Evolutionary conservation across 2,113 vertebrate species (phyloP).

Genomic region (Thinocorus orbignyianus): DNA sequence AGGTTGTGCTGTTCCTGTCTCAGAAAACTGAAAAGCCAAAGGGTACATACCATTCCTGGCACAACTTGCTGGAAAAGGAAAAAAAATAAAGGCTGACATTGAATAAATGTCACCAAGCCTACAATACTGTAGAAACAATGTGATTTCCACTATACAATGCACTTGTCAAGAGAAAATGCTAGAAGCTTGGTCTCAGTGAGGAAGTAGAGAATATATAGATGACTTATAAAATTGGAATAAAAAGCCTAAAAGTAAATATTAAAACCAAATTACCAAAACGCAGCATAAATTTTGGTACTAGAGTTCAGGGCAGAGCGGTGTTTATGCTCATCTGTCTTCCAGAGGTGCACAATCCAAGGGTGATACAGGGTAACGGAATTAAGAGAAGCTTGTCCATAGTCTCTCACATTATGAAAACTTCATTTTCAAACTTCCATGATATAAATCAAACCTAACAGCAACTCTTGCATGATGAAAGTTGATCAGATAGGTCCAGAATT

Average conservation of each 20-base stretch:
- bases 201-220: background rate
- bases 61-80: background rate
- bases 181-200: background rate
- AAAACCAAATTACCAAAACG: background rate
- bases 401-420: background rate
- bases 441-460: background rate
- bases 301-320: background rate
- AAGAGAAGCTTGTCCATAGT: fast-evolving
- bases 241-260: background rate
- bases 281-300: background rate
- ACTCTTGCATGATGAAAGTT: background rate
- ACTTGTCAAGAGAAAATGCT: background rate
- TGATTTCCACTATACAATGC: background rate
- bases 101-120: background rate
- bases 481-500: background rate
- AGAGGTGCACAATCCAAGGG: background rate
- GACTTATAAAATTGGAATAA: background rate
- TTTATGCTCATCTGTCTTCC: background rate
- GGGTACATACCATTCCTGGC: background rate
- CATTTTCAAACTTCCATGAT: background rate
- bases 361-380: background rate
- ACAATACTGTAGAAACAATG: background rate
- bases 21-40: background rate
- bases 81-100: background rate
- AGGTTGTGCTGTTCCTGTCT: background rate